phyloP scores from a whole-genome alignment of 2,113 vertebrate species.

The Bufo gargarizans region DNA sequence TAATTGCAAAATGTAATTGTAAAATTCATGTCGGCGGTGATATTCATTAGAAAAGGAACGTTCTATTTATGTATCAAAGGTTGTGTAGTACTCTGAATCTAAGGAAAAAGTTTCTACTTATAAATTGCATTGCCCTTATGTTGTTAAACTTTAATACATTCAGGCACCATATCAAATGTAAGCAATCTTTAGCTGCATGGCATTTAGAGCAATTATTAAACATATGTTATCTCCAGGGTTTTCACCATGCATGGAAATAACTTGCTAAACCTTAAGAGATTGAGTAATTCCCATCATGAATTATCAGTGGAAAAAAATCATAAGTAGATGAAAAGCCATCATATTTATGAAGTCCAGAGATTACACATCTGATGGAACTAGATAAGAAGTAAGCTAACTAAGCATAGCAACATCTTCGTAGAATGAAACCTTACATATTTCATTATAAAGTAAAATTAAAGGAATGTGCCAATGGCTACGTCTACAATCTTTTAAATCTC shows the following conservation, averaged over 20 bases:
- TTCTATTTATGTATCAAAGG: too few species aligned
- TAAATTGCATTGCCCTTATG: neutral
- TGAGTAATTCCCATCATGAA: neutral
- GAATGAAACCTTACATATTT: slow-evolving; percentile 14
- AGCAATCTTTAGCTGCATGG: neutral
- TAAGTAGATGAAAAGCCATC: slow-evolving; percentile 3
- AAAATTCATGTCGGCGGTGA: too few species aligned
- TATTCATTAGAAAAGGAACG: too few species aligned
- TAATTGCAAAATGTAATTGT: too few species aligned
- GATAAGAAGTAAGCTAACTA: slow-evolving; percentile 18
- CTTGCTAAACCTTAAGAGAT: neutral
- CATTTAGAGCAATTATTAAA: neutral
- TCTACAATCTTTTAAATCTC: slow-evolving; percentile 24
- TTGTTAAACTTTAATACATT: neutral
- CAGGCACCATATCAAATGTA: neutral
- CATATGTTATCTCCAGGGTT: neutral
- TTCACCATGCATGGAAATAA: neutral
- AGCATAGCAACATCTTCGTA: slow-evolving; percentile 13
- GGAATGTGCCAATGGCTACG: slow-evolving; percentile 34
- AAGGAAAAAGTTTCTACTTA: neutral
- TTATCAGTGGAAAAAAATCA: neutral
- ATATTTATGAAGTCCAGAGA: slow-evolving; percentile 4
- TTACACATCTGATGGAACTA: neutral
- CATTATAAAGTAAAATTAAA: slow-evolving; percentile 41
- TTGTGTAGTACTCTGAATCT: too few species aligned